Conservation (phyloP, 2,797 vertebrate genomes). For the Kryptopterus vitreolus region DNA sequence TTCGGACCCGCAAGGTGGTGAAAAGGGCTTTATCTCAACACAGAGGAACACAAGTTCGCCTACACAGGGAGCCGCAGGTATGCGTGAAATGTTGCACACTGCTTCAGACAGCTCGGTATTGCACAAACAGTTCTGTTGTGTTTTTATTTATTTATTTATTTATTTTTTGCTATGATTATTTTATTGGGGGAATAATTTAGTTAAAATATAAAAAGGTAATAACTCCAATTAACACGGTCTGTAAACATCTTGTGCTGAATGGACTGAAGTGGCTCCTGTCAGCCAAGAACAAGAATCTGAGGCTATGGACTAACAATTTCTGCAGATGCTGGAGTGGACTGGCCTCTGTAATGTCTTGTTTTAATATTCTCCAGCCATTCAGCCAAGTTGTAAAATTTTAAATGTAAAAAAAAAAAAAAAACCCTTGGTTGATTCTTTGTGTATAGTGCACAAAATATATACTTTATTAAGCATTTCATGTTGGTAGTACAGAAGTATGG, state of each 20-base stretch:
- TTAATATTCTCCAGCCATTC: background rate
- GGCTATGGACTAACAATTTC: background rate
- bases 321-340: background rate
- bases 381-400: background rate
- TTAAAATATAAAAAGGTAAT: background rate
- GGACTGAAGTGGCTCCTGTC: no score
- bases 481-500: background rate
- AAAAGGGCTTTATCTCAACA: slow-evolving; percentile 88
- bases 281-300: background rate
- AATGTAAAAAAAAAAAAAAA: background rate
- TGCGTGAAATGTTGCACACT: slow-evolving; percentile 40
- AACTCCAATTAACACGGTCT: no score
- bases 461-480: background rate
- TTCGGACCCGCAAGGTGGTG: slow-evolving; percentile 81
- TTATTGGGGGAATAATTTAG: background rate
- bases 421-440: background rate
- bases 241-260: no score
- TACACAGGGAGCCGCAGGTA: slow-evolving; percentile 83
- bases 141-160: background rate
- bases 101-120: background rate
- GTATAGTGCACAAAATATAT: background rate
- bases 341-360: background rate
- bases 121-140: no score
- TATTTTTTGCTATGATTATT: background rate
- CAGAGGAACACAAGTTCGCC: slow-evolving; percentile 77